Percentiles rank a stretch among this genome's conserved stretches.
phyloP scores from a whole-genome alignment of 2,797 vertebrate species.

The Champsocephalus esox region DNA sequence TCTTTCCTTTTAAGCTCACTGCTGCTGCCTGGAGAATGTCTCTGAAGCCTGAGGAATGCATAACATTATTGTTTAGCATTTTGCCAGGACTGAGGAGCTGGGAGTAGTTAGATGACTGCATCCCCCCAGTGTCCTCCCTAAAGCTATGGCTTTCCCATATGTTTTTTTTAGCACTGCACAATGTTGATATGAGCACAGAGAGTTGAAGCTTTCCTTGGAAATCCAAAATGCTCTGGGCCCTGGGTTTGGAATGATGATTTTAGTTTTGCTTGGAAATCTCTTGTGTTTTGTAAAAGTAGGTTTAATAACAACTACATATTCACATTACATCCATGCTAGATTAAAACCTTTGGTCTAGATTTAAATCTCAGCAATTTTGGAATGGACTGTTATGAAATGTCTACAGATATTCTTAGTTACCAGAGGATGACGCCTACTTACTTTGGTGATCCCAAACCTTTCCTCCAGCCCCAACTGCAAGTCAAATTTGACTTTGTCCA shows the following conservation, averaged over 20 bases:
- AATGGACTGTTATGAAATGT: neutral
- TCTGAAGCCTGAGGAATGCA: conserved; percentile 75
- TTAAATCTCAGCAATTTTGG: neutral
- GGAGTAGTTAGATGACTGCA: conserved; percentile 54
- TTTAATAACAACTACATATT: neutral
- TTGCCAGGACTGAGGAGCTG: conserved; percentile 56
- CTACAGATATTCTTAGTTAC: too few relatives aligned
- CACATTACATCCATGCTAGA: neutral
- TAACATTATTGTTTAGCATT: conserved; percentile 76
- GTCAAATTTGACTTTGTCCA: too few relatives aligned
- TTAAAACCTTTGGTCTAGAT: neutral
- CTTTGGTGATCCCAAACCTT: too few relatives aligned
- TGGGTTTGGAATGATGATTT: neutral
- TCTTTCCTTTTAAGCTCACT: conserved; percentile 54
- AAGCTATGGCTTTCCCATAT: conserved; percentile 34
- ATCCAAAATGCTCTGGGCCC: neutral
- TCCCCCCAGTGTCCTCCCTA: conserved; percentile 61
- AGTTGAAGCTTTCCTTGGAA: conserved; percentile 26
- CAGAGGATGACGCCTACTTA: too few relatives aligned
- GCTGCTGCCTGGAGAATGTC: conserved; percentile 77
- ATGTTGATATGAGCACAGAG: conserved; percentile 15
- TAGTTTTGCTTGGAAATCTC: neutral
- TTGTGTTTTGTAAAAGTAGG: neutral
- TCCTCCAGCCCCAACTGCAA: too few relatives aligned
- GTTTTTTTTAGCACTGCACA: conserved; percentile 18